Evolutionary conservation across 1,140 invertebrate species (phyloP), one percentile per base, ranked within the genome.

Genomic region (Diuraphis noxia): DNA sequence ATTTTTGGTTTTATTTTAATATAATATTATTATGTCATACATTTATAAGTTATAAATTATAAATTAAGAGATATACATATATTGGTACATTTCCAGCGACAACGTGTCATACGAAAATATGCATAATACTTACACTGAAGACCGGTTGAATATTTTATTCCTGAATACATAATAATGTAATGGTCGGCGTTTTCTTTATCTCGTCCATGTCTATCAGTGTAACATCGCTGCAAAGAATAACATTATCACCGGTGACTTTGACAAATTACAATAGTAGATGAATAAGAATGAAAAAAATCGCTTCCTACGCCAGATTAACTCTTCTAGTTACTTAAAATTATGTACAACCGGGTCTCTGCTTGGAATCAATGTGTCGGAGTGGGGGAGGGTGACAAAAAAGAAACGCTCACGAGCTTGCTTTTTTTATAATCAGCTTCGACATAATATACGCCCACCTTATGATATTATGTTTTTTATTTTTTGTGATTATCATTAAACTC

Each of bases 271-370:
- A 90, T 23, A 79, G 46, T 41, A 89, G 41, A 79, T 17, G 72
- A 89, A 89, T 23, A 43, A 89, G 36, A 77, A 79, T 46, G 36
- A 46, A 46, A 90, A 49, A 90, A 49, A 90, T 79, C 72, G n/a
- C 88, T 79, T 90, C 88, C 88, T 90, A 90, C 88, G 88, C 72
- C 88, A 34, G 88, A 90, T 90, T 90, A 90, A 90, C 88, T 90
- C 72, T 90, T 90, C 41, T 79, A 23, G 88, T n/a, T 81, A 81
- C 72, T 90, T 90, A 90, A 81, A 81, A 90, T 79, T 77, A 90
- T 43, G 41, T 90, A 81, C 25, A 56, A 87, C 23, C 9, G 1
- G 49, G 49, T 87, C 36, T 86, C 30, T 3, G 25, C 34, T 87
- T 36, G 85, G 34, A 87, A 56, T 34, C 46, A 23, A 49, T 19